phyloP scores from a whole-genome alignment of 2,113 vertebrate genomes.

The Neopipo cinnamomea region DNA sequence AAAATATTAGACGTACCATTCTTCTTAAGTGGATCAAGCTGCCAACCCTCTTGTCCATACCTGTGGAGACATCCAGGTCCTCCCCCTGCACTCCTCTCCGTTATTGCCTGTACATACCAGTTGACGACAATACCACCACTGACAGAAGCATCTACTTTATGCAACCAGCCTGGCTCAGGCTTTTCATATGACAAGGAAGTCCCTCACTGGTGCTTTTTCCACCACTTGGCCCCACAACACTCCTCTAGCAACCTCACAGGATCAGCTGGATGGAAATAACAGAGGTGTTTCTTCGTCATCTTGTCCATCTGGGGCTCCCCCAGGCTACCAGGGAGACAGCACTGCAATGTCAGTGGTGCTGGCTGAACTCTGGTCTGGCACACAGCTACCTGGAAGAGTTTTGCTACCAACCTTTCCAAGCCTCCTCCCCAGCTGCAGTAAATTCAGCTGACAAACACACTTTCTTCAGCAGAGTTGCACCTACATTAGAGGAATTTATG shows the following conservation, averaged over 20 bases:
- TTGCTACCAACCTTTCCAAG: not conserved
- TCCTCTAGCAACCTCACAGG: not conserved
- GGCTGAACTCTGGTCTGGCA: rapidly evolving
- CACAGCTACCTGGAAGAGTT: not conserved
- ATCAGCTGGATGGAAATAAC: not conserved
- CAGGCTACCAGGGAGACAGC: not conserved
- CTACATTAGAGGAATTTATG: not conserved
- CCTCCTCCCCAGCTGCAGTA: not conserved
- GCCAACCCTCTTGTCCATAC: not conserved
- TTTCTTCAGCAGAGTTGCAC: not conserved
- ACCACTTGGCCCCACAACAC: not conserved
- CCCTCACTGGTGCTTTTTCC: not conserved
- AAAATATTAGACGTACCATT: not conserved
- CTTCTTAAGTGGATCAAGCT: not conserved
- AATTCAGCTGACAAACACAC: not conserved
- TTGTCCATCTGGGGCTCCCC: not conserved
- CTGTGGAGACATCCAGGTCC: not conserved
- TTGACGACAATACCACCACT: rapidly evolving
- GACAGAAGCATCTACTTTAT: not conserved
- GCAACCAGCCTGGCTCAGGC: not conserved
- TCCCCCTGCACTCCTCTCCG: not conserved
- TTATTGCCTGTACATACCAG: rapidly evolving
- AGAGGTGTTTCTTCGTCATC: not conserved
- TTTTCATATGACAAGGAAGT: not conserved
- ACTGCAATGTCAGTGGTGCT: rapidly evolving